Evolutionary conservation across 2,113 vertebrate genomes (phyloP).

Genomic region (Dicaeum eximium): DNA sequence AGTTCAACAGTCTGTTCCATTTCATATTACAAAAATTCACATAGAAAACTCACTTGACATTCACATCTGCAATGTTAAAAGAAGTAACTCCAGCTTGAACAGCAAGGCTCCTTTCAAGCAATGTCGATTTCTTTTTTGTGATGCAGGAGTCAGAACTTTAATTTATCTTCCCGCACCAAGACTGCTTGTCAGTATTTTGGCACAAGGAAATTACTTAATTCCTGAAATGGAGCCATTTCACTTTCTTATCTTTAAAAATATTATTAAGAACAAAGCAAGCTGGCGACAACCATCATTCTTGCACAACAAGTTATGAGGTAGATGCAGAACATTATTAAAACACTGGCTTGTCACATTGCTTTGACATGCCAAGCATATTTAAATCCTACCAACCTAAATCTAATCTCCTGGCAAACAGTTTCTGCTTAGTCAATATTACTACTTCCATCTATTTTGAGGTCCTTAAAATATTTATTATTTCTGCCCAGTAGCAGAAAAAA

Average conservation of each 20-base stretch:
- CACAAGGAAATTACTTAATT: slow-evolving; percentile 23
- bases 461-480: slow-evolving; percentile 40
- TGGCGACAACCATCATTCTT: slow-evolving; percentile 7
- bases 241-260: slow-evolving; percentile 21
- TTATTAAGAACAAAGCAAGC: slow-evolving; percentile 31
- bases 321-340: neutral
- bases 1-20: neutral
- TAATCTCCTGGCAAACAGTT: slow-evolving; percentile 6
- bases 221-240: slow-evolving; percentile 37
- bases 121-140: neutral
- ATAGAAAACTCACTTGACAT: neutral
- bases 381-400: neutral
- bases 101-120: neutral
- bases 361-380: slow-evolving; percentile 29
- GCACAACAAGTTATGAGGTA: slow-evolving; percentile 40
- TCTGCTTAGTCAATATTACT: slow-evolving; percentile 34
- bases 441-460: neutral
- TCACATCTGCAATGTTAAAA: neutral
- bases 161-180: neutral
- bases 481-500: neutral
- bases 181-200: slow-evolving; percentile 17
- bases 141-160: neutral
- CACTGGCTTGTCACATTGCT: slow-evolving; percentile 16
- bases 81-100: neutral
- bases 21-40: neutral